Percentiles rank a stretch among this genome's conserved stretches.
These are phyloP conservation scores for Cirrhinus molitorella DNA, from an alignment of 2,797 vertebrate genomes.

Conservation along the genomic window DNA sequence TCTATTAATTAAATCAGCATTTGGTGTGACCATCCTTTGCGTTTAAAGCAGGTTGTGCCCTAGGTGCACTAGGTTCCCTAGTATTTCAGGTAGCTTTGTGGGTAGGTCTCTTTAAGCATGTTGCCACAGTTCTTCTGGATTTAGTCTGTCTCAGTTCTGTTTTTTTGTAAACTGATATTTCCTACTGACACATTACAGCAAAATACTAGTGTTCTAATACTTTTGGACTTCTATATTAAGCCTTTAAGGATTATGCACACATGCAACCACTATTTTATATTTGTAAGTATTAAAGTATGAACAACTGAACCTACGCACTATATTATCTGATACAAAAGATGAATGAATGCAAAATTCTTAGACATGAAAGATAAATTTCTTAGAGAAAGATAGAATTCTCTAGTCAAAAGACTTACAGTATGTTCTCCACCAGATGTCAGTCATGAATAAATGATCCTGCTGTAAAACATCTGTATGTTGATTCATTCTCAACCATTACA, in stretches of 20 bases:
- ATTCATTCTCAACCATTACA: neutral
- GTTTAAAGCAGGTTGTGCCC: no score
- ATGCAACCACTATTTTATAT: neutral
- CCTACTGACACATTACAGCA: no score
- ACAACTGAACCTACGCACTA: neutral
- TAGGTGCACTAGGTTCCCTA: no score
- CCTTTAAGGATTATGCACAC: neutral
- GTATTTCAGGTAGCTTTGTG: no score
- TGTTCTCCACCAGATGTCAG: slow-evolving; percentile 20
- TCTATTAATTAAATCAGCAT: no score
- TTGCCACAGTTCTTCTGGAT: no score
- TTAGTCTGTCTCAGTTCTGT: no score
- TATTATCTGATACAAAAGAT: neutral
- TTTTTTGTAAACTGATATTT: no score
- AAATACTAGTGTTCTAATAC: no score
- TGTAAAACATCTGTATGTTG: neutral
- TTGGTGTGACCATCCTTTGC: no score
- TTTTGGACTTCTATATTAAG: no score
- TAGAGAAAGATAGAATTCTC: neutral
- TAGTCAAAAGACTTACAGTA: neutral
- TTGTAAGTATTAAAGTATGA: neutral
- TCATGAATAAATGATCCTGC: neutral
- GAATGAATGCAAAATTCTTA: neutral
- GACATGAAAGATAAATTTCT: neutral
- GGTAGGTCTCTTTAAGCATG: no score